Evolutionary conservation across 2,113 vertebrate genomes (phyloP).

Genomic region (Bambusicola thoracicus): DNA sequence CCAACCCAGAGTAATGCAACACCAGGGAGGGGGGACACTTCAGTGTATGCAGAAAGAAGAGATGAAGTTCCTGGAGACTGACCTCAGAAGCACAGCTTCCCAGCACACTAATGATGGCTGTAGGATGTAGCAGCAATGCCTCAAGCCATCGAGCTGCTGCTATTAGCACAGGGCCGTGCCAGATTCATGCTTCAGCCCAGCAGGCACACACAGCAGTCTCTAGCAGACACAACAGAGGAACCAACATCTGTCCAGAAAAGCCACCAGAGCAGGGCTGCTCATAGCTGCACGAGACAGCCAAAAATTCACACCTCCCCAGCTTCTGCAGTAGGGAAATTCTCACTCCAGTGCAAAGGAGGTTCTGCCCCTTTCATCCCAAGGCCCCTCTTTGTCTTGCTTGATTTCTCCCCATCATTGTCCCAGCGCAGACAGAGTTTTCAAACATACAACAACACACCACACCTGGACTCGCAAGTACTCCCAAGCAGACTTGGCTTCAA

Average conservation of each 20-base stretch:
- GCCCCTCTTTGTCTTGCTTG: background rate
- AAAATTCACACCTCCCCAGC: background rate
- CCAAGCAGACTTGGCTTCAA: background rate
- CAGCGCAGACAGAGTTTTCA: background rate
- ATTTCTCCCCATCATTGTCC: accelerated
- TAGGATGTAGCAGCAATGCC: background rate
- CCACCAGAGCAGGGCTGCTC: background rate
- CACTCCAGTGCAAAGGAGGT: background rate
- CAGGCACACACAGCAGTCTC: background rate
- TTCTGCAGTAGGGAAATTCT: background rate
- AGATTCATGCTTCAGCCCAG: background rate
- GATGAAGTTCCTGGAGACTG: background rate
- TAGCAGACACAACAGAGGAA: background rate
- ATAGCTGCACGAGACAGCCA: background rate
- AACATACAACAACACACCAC: background rate
- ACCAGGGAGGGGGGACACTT: background rate
- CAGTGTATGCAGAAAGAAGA: background rate
- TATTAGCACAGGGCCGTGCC: background rate
- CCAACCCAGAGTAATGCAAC: background rate
- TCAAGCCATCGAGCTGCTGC: background rate
- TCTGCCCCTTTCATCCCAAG: background rate
- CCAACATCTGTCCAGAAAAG: background rate
- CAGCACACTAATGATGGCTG: background rate
- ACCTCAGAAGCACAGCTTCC: background rate
- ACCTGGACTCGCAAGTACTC: background rate